Evolutionary conservation across 2,797 vertebrate species (phyloP), one percentile per base, ranked within the genome.

Genomic region (Macropus fuliginosus): DNA sequence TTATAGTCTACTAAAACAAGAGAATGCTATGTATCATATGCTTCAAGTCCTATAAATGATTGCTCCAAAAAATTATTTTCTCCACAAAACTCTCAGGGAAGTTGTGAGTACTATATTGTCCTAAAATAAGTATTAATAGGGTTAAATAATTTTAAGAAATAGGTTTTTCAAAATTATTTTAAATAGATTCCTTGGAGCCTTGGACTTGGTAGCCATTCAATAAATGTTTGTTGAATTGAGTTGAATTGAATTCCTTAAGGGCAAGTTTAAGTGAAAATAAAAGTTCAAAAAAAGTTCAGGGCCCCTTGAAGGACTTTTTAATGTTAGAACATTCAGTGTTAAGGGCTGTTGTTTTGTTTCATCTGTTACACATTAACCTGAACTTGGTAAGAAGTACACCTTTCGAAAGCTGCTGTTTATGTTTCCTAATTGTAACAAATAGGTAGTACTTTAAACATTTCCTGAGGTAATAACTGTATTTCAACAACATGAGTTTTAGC

Each of bases 281-380:
- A 98, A 98, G 98, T 98, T 98, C 98, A 98, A 98, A 98, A 98
- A 96, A 98, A 98, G 98, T 98, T 98, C 98, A 98, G 96, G 98
- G 97, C 95, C 97, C 21, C 96, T 98, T 96, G 95, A 98, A 98
- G 95, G 94, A 92, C 92, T 96, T 97, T 98, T 97, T 96, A 96
- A 92, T 96, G 95, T 96, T 95, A 91, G 91, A 97, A 96, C 56
- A 91, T 96, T 97, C 62, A 96, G 93, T 56, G 90, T 56, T 40
- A 97, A 97, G 52, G 13, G 55, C 91, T 52, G 55, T 95, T 95
- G 92, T 55, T 96, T 95, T 87, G 74, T 97, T 92, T 97, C 94
- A 96, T 97, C 97, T 95, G 95, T 98, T 98, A 98, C 97, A 92
- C 97, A 98, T 98, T 98, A 98, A 98, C 97, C 97, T 94, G 56